phyloP scores from a whole-genome alignment of 2,113 vertebrate species.

The Tylochromis polylepis region DNA sequence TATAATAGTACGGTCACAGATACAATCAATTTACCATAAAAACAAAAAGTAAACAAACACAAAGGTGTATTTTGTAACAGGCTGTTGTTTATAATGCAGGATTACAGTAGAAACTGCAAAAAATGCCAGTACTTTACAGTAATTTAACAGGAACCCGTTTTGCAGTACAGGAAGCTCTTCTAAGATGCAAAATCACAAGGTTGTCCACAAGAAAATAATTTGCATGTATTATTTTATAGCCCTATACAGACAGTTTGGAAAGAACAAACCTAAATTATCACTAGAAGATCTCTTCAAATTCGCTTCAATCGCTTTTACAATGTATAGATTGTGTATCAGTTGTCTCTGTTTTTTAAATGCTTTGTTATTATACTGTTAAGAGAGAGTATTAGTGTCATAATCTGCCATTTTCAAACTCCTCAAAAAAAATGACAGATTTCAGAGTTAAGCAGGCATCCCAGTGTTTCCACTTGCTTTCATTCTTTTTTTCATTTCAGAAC shows the following conservation, averaged over 20 bases:
- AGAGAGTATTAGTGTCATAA: background rate
- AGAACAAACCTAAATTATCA: background rate
- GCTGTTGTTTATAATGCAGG: background rate
- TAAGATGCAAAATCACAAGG: background rate
- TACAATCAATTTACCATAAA: background rate
- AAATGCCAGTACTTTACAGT: background rate
- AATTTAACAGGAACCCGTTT: background rate
- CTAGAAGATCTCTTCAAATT: background rate
- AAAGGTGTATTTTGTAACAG: background rate
- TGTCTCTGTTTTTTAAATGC: background rate
- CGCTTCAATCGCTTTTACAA: background rate
- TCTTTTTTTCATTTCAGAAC: background rate
- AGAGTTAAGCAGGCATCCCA: background rate
- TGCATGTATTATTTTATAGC: background rate
- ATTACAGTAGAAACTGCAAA: background rate
- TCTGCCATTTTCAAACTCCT: fast-evolving
- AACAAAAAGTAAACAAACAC: background rate
- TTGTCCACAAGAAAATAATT: too few relatives aligned
- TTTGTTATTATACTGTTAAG: background rate
- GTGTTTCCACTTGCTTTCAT: background rate
- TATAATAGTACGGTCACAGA: background rate
- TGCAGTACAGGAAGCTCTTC: background rate
- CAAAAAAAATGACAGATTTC: background rate
- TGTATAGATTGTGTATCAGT: background rate
- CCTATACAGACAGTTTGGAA: background rate